These are phyloP conservation scores for Poeciliopsis infans DNA, from an alignment of 2,797 vertebrate species.

Conservation along the genomic window DNA sequence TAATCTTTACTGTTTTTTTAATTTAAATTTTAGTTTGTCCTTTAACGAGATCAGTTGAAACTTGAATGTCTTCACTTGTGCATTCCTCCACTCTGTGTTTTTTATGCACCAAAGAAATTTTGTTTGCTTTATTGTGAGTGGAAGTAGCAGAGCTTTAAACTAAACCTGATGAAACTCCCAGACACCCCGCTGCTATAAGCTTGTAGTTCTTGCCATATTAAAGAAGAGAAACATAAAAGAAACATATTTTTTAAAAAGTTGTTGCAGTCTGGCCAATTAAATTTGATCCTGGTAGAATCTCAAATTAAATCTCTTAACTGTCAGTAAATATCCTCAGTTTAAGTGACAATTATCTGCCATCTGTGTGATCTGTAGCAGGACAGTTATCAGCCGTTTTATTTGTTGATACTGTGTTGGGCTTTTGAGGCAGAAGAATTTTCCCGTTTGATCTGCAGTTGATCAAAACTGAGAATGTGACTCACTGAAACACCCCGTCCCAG, in stretches of 20 bases:
- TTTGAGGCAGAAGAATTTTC: constrained; percentile 24
- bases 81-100: neutral
- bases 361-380: constrained; percentile 27
- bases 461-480: constrained; percentile 60
- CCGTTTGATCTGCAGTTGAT: constrained; percentile 59
- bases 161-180: constrained; percentile 47
- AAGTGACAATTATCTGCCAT: constrained; percentile 33
- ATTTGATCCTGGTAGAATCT: constrained; percentile 8
- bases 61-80: neutral
- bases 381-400: constrained; percentile 42
- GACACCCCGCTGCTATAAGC: constrained; percentile 27
- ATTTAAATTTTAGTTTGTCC: neutral
- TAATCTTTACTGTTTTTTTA: neutral
- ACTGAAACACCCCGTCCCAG: constrained; percentile 7
- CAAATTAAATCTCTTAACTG: constrained; percentile 4
- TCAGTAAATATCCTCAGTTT: constrained; percentile 16
- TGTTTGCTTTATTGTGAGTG: constrained; percentile 27
- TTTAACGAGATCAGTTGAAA: neutral
- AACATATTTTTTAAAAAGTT: constrained; percentile 1
- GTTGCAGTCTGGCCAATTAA: constrained; percentile 34
- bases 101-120: constrained; percentile 1
- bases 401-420: constrained; percentile 43
- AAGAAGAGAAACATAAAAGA: constrained; percentile 10
- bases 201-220: constrained; percentile 10
- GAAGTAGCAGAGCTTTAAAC: constrained; percentile 27